Conservation (phyloP, 1,140 invertebrate genomes). For the Heliothis virescens region DNA sequence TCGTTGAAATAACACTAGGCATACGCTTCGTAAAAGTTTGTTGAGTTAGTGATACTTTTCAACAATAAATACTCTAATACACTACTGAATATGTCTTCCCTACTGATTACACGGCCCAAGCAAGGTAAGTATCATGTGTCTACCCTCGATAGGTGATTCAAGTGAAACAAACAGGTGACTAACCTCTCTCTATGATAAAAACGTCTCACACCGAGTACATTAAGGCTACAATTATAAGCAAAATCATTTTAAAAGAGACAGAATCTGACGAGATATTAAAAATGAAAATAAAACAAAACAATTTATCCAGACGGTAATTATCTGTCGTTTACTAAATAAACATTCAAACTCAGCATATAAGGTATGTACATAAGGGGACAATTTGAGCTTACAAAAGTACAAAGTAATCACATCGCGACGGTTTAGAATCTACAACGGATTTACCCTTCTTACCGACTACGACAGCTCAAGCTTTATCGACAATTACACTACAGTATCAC, state of each 20-base stretch:
- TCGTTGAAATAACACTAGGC: conserved; percentile 71
- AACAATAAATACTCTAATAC: conserved; percentile 76
- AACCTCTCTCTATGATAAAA: conserved; percentile 54
- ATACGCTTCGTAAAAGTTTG: conserved; percentile 67
- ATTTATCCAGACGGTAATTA: conserved; percentile 68
- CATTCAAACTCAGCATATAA: conserved; percentile 74
- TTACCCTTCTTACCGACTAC: conserved; percentile 82
- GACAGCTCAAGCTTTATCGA: conserved; percentile 83
- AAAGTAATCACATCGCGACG: conserved; percentile 84
- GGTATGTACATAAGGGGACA: conserved; percentile 83
- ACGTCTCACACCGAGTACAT: conserved; percentile 53
- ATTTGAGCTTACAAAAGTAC: conserved; percentile 86
- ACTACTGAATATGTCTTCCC: conserved; percentile 74
- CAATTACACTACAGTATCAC: conserved; percentile 83
- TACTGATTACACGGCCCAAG: conserved; percentile 78
- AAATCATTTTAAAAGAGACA: conserved; percentile 48
- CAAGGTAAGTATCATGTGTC: conserved; percentile 64
- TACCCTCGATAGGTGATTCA: conserved; percentile 54
- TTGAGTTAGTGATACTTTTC: conserved; percentile 71
- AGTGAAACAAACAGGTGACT: conserved; percentile 61
- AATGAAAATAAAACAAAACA: conserved; percentile 65
- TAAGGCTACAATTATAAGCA: conserved; percentile 54
- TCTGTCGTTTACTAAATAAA: conserved; percentile 74
- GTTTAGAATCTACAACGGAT: conserved; percentile 81
- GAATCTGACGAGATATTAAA: conserved; percentile 49